Conservation (phyloP, 2,797 vertebrate genomes). For the Loris lydekkerianus region DNA sequence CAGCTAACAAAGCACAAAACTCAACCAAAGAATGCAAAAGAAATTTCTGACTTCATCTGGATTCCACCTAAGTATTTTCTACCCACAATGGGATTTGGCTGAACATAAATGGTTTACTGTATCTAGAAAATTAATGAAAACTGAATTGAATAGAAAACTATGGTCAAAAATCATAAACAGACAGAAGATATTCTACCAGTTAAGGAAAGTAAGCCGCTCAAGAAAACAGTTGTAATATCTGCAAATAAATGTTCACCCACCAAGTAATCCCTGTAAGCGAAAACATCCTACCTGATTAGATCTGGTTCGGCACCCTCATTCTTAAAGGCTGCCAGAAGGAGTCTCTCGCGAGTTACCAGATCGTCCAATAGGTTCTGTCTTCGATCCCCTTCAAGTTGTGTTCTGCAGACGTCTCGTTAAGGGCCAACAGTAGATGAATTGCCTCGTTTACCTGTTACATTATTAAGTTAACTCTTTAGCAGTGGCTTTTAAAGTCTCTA, state of each 20-base stretch:
- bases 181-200: not conserved
- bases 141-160: not conserved
- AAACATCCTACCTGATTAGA: slow-evolving; percentile 91
- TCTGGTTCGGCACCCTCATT: slow-evolving; percentile 92
- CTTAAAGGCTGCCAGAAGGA: slow-evolving; percentile 94
- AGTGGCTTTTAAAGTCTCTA: not conserved
- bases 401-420: slow-evolving; percentile 91
- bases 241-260: not conserved
- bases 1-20: not conserved
- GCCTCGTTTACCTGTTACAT: not conserved
- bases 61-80: not conserved
- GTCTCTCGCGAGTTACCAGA: slow-evolving; percentile 94
- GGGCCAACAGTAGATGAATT: slow-evolving; percentile 76
- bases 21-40: not conserved
- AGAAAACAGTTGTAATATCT: not conserved
- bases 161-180: not conserved
- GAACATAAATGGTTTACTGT: not conserved
- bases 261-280: not conserved
- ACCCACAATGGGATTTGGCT: not conserved
- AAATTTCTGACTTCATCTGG: not conserved
- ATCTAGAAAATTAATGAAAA: slow-evolving; percentile 49
- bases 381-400: slow-evolving; percentile 96
- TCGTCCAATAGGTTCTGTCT: slow-evolving; percentile 97
- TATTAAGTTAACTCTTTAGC: not conserved
- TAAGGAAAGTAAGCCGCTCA: not conserved